Evolutionary conservation across 2,888 invertebrate species (phyloP).

Genomic region (Polydesmus complanatus): DNA sequence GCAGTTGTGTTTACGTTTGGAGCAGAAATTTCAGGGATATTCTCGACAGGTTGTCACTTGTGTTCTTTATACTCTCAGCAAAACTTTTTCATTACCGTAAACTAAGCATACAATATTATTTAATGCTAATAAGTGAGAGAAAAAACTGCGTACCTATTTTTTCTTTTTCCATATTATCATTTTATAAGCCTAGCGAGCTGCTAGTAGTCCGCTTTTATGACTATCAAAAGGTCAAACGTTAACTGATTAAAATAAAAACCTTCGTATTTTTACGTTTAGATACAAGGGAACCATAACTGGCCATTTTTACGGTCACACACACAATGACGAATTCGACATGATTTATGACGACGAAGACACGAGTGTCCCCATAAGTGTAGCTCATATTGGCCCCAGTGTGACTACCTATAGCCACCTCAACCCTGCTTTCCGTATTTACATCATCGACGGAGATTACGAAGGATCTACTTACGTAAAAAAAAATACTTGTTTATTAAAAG

Average conservation of each 20-base stretch:
- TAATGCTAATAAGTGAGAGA: too few relatives aligned
- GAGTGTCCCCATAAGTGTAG: conserved; percentile 27
- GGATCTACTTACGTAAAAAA: conserved; percentile 56
- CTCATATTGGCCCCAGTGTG: conserved; percentile 82
- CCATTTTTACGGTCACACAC: conserved; percentile 50
- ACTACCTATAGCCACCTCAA: conserved; percentile 85
- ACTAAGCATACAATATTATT: too few relatives aligned
- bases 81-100: too few relatives aligned
- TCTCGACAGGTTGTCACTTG: conserved; percentile 5
- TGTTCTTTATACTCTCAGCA: too few relatives aligned
- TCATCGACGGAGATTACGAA: conserved; percentile 81
- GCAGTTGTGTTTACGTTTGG: conserved; percentile 5
- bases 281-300: conserved; percentile 32
- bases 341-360: conserved; percentile 33
- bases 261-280: conserved; percentile 22
- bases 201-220: too few relatives aligned
- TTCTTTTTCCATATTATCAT: too few relatives aligned
- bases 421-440: conserved; percentile 90
- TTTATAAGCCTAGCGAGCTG: too few relatives aligned
- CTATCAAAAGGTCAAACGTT: too few relatives aligned
- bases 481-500: not conserved
- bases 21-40: conserved; percentile 10
- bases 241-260: too few relatives aligned
- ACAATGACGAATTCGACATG: too few relatives aligned
- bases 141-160: too few relatives aligned